Conservation (phyloP, 2,888 invertebrate genomes). For the Epistrophe eligans region DNA sequence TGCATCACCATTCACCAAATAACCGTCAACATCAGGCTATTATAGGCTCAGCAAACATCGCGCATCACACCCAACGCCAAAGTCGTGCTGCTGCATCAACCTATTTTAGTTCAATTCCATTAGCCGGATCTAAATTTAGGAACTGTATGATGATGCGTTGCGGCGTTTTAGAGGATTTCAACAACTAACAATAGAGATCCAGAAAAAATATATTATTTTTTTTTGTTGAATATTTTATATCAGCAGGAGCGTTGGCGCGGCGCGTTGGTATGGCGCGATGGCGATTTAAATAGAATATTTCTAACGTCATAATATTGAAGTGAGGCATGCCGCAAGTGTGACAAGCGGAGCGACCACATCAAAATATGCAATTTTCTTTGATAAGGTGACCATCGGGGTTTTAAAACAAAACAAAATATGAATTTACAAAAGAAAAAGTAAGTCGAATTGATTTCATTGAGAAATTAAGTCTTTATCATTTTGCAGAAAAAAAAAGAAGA, state of each 20-base stretch:
- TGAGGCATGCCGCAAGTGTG: constrained; percentile 49
- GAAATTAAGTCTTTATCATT: neutral
- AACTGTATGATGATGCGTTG: constrained; percentile 66
- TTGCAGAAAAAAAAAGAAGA: neutral
- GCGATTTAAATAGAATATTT: constrained; percentile 44
- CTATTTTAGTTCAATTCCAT: constrained; percentile 74
- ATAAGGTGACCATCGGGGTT: neutral
- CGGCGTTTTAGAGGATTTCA: constrained; percentile 68
- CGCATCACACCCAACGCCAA: constrained; percentile 7
- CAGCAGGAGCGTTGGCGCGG: neutral
- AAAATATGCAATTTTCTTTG: constrained; percentile 43
- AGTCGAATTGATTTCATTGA: neutral
- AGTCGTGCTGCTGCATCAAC: constrained; percentile 57
- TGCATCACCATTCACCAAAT: constrained; percentile 1
- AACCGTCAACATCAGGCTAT: constrained; percentile 1
- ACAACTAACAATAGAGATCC: constrained; percentile 56
- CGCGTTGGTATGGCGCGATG: neutral
- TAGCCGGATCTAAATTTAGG: constrained; percentile 72
- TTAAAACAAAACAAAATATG: neutral
- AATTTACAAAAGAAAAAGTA: neutral
- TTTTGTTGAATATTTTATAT: neutral
- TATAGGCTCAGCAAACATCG: neutral
- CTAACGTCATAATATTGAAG: constrained; percentile 24
- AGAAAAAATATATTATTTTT: constrained; percentile 5
- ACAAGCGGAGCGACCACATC: constrained; percentile 42